Evolutionary conservation across 2,888 invertebrate species (phyloP), one percentile per base, ranked within the genome.

Genomic region (Junonia oenone): DNA sequence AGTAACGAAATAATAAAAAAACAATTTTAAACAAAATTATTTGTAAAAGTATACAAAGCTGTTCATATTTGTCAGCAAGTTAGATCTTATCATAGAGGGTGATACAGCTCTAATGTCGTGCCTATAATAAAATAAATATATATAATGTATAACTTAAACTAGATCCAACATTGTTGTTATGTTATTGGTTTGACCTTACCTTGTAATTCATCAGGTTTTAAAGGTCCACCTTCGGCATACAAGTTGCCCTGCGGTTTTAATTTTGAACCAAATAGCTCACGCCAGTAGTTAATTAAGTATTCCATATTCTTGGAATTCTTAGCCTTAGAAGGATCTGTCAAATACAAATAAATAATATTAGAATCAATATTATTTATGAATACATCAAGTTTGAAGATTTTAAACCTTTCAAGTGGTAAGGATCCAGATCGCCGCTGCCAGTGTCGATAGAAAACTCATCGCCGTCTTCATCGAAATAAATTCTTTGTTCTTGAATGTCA

Each of bases 381-480:
- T 43, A 31, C 11, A 33, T 9, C 1, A 31, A 38, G 22, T 9
- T 9, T 1, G n/a, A 22, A 14, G 4, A 29, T 45, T 29, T 29
- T 15, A n/a, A 17, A 88, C 88, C 87, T 80, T 83, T 85, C 14
- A 70, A 52, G 53, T 78, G 75, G 60, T 76, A 82, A 6, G 79
- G 71, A 63, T 83, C 83, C 17, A 76, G 66, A 63, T 90, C 88
- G 2, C 88, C 89, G 64, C 87, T 90, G 8, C 88, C 91, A 48
- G 77, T 64, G 50, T 91, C 91, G 46, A 82, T 73, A 2, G 81
- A 73, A 40, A 78, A 74, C 48, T 86, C 89, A 37, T 86, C 89
- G n/a, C 78, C 82, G 33, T 89, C 91, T 69, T 92, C 92, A 56
- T 91, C 92, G 47, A 84, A 83, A 66, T 93, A 92, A 63, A 92